These are phyloP conservation scores for Caenorhabditis becei DNA, from an alignment of 2,888 invertebrate genomes.

Conservation along the genomic window DNA sequence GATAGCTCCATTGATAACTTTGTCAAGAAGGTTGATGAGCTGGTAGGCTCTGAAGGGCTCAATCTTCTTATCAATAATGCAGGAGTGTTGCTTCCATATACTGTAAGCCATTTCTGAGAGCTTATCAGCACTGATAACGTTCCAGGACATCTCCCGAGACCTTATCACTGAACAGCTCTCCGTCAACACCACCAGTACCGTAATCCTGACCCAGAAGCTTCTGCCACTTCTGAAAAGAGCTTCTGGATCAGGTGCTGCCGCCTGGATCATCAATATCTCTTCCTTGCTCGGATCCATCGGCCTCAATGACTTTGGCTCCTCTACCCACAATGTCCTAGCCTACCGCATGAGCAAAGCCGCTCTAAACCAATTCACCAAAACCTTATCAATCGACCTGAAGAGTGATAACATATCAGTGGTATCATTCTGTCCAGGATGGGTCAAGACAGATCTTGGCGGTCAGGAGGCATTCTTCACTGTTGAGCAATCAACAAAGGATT, in stretches of 20 bases:
- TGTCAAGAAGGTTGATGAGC: constrained; percentile 23
- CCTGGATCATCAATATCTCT: constrained; percentile 54
- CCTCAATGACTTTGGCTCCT: constrained; percentile 44
- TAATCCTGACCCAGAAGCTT: constrained; percentile 13
- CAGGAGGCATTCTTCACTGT: constrained; percentile 50
- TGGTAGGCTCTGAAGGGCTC: constrained; percentile 35
- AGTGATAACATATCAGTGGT: constrained; percentile 24
- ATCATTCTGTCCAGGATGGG: constrained; percentile 73
- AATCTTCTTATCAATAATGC: constrained; percentile 56
- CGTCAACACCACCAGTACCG: constrained; percentile 1
- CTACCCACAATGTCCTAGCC: constrained; percentile 28
- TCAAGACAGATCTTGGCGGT: constrained; percentile 74
- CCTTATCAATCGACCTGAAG: constrained; percentile 61
- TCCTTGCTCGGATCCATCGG: constrained; percentile 50
- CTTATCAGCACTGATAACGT: neutral
- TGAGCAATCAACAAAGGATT: constrained; percentile 23
- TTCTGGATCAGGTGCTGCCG: neutral
- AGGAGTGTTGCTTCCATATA: constrained; percentile 13
- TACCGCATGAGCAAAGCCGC: constrained; percentile 70
- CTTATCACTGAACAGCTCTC: constrained; percentile 1
- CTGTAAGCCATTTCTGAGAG: neutral
- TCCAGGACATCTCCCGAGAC: neutral
- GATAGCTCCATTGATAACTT: constrained; percentile 58
- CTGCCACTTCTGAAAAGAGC: constrained; percentile 8
- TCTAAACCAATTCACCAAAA: constrained; percentile 71